Evolutionary conservation across 2,797 vertebrate species (phyloP), one percentile per base, ranked within the genome.

Genomic region (Neostethus bicornis): DNA sequence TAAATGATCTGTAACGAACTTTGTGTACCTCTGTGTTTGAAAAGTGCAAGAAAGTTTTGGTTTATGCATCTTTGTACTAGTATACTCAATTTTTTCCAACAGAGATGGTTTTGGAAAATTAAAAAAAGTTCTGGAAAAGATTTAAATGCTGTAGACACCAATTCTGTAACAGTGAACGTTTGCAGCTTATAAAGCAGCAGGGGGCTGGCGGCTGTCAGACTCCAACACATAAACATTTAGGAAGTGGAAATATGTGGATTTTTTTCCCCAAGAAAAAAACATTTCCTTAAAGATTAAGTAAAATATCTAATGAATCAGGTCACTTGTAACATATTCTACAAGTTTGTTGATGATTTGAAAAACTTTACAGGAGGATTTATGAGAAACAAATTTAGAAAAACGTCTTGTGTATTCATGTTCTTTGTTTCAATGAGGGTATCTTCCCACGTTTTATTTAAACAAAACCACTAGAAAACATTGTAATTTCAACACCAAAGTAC

Each of bases 401-500:
- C 28, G 23, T 53, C 24, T 44, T 35, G 37, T 29, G 28, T 13
- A 25, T 49, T 46, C 38, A 5, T 49, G 29, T 68, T 60, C 69
- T 32, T 69, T 19, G 6, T 52, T 61, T 71, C 64, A 74, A 47
- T 56, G 32, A 62, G 39, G 41, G 62, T 53, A 60, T 49, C 62
- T 69, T 66, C 77, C 79, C 81, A 80, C 71, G 73, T 83, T 75
- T 65, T 46, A 61, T 42, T 51, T 70, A 23, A 73, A 73, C 61
- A 71, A 77, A 66, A 49, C 70, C 34, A 38, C 58, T 53, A 51
- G 75, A 66, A 73, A 70, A 52, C 59, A 76, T 82, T 80, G 73
- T 66, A 74, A 80, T 73, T 79, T 64, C 68, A 70, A 78, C 70
- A 76, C 66, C 73, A 59, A 72, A 79, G 80, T 73, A 77, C 71